Evolutionary conservation across 2,888 invertebrate genomes (phyloP).

Genomic region (Cacoxenus indagator): DNA sequence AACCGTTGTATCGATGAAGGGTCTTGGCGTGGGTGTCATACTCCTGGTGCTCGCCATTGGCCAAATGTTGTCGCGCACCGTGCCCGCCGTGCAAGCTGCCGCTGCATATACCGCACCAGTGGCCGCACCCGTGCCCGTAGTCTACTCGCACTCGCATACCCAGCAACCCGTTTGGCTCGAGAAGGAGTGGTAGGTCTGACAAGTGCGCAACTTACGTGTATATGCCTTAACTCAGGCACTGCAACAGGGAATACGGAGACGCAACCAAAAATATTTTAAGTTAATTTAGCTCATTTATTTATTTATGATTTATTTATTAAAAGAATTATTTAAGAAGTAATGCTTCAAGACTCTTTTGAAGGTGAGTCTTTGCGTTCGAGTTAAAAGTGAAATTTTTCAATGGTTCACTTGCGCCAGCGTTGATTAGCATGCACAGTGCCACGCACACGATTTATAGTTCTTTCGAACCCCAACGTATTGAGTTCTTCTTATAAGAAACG

Average conservation of each 20-base stretch:
- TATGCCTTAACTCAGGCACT: constrained; percentile 49
- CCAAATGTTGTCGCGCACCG: constrained; percentile 71
- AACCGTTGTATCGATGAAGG: constrained; percentile 81
- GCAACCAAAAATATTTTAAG: constrained; percentile 66
- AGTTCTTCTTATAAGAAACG: background rate
- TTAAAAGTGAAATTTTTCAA: constrained; percentile 7
- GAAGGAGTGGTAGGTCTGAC: constrained; percentile 66
- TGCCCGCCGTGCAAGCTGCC: constrained; percentile 70
- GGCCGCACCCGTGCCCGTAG: constrained; percentile 70
- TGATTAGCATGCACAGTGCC: constrained; percentile 3
- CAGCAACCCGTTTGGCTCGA: constrained; percentile 70
- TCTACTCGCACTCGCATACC: constrained; percentile 68
- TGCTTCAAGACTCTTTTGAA: no score
- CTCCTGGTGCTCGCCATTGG: constrained; percentile 75
- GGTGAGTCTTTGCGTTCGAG: background rate
- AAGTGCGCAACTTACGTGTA: constrained; percentile 13
- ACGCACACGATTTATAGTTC: constrained; percentile 4
- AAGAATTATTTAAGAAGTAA: constrained; percentile 11
- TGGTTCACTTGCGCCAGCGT: background rate
- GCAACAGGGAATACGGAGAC: constrained; percentile 29
- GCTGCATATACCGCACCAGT: constrained; percentile 70
- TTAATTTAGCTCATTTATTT: constrained; percentile 59
- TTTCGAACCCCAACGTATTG: background rate
- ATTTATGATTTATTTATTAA: constrained; percentile 38
- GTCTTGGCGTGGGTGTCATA: constrained; percentile 78